Evolutionary conservation across 64 coral and sea anemone genomes (phyloP).

Genomic region (Montipora efflorescens): DNA sequence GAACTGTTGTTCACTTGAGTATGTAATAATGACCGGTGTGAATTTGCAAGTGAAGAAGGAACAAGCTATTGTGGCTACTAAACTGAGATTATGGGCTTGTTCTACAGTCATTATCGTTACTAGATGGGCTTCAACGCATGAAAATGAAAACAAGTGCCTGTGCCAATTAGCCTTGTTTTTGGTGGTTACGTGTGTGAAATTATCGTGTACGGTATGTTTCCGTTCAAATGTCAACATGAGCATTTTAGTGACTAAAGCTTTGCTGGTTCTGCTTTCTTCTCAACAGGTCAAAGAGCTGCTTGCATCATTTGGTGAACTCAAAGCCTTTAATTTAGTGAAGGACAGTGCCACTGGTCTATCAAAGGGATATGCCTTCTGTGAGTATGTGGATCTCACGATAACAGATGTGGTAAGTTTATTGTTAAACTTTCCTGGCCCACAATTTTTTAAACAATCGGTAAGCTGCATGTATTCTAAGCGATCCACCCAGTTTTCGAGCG

Average conservation of each 20-base stretch:
- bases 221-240: neutral
- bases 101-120: too few relatives aligned
- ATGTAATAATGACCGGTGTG: too few relatives aligned
- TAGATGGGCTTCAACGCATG: too few relatives aligned
- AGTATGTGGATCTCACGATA: slow-evolving; percentile 92
- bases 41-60: too few relatives aligned
- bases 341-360: slow-evolving; percentile 98
- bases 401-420: slow-evolving; percentile 92
- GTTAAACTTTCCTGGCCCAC: neutral
- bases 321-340: slow-evolving; percentile 98
- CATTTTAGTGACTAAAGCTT: neutral
- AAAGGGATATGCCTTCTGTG: slow-evolving; percentile 99
- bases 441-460: too few relatives aligned
- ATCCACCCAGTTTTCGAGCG: too few relatives aligned
- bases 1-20: too few relatives aligned
- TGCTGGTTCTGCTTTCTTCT: neutral
- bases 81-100: too few relatives aligned
- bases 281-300: slow-evolving; percentile 93
- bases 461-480: too few relatives aligned
- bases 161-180: neutral
- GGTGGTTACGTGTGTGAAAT: neutral
- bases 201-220: neutral
- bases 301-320: slow-evolving; percentile 97
- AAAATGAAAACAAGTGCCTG: neutral
- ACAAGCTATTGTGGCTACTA: too few relatives aligned